Conservation (phyloP, 2,888 invertebrate species). For the Zygaena filipendulae region DNA sequence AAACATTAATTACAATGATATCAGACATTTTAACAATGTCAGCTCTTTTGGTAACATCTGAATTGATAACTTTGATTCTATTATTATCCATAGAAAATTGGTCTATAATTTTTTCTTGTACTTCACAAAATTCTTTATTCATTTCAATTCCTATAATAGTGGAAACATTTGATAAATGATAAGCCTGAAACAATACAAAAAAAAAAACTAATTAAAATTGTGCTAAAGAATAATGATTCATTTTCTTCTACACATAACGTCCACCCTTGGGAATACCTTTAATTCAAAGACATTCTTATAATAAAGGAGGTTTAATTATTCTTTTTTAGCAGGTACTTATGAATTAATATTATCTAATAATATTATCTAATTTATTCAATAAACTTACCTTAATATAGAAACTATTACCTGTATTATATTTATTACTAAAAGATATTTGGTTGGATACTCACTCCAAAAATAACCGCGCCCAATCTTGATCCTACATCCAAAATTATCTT, state of each 20-base stretch:
- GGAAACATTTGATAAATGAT: constrained; percentile 65
- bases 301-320: too few species aligned
- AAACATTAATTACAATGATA: constrained; percentile 74
- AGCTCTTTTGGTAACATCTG: constrained; percentile 65
- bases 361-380: too few species aligned
- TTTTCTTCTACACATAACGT: too few species aligned
- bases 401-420: neutral
- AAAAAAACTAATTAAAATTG: constrained; percentile 2
- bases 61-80: constrained; percentile 65
- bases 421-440: constrained; percentile 1
- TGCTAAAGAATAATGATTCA: too few species aligned
- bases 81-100: constrained; percentile 60
- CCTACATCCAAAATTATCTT: constrained; percentile 75
- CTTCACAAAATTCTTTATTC: constrained; percentile 71
- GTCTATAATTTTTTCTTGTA: constrained; percentile 68
- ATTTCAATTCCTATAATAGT: constrained; percentile 76
- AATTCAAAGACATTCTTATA: too few species aligned
- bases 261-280: too few species aligned
- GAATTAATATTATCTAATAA: too few species aligned
- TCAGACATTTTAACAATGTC: constrained; percentile 67
- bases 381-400: too few species aligned
- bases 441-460: constrained; percentile 75
- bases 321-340: too few species aligned
- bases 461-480: constrained; percentile 74
- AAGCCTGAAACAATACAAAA: constrained; percentile 58